Conservation (phyloP, 2,797 vertebrate species). For the Pangasius djambal region DNA sequence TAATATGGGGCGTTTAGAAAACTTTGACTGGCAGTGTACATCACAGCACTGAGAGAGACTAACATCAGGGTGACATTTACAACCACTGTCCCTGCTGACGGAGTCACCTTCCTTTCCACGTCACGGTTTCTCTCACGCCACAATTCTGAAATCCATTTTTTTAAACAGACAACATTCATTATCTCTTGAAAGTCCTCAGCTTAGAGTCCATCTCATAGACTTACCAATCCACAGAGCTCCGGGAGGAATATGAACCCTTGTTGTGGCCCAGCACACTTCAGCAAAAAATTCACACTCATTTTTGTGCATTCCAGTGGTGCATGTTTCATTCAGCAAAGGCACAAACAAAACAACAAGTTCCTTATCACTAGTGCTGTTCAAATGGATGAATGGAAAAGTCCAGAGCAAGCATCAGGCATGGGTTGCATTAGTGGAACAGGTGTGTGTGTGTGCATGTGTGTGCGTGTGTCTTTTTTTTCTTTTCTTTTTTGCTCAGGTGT, state of each 20-base stretch:
- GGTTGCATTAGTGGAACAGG: constrained; percentile 66
- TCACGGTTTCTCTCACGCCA: background rate
- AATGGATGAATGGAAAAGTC: constrained; percentile 67
- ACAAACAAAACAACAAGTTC: constrained; percentile 46
- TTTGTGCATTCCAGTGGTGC: constrained; percentile 52
- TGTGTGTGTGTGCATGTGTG: constrained; percentile 35
- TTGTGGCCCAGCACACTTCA: constrained; percentile 21
- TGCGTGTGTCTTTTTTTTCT: constrained; percentile 1
- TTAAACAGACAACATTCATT: background rate
- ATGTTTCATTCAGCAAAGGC: constrained; percentile 47
- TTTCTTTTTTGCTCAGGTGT: background rate
- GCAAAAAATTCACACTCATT: constrained; percentile 32
- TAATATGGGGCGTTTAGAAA: background rate
- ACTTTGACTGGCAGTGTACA: background rate
- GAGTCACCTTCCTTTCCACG: background rate
- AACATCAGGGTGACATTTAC: constrained; percentile 28
- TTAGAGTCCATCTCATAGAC: constrained; percentile 15
- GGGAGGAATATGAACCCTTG: constrained; percentile 18
- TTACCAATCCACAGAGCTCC: constrained; percentile 43
- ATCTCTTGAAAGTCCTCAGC: constrained; percentile 9
- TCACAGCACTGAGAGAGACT: background rate
- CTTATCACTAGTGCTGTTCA: constrained; percentile 50
- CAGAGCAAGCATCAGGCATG: constrained; percentile 81
- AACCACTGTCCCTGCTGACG: background rate
- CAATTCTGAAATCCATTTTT: constrained; percentile 8